These are phyloP conservation scores for Ceyx melanurus DNA, from an alignment of 2,113 vertebrate species.

Conservation along the genomic window DNA sequence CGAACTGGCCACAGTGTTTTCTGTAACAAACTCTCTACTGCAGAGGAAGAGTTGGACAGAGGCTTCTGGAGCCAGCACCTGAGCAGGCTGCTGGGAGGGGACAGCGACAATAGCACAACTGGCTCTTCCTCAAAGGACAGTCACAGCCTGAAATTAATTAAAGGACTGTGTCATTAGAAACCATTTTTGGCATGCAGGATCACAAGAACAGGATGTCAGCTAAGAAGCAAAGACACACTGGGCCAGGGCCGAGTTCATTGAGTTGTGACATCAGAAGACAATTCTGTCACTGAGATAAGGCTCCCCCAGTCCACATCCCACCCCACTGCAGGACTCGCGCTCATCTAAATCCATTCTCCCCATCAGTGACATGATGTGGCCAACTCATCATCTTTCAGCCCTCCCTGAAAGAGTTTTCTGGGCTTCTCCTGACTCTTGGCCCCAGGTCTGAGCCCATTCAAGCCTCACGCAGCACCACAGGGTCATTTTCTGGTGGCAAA, in stretches of 20 bases:
- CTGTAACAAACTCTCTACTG: neutral
- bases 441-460: neutral
- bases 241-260: neutral
- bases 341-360: neutral
- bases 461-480: neutral
- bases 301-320: fast-evolving
- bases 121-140: neutral
- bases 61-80: neutral
- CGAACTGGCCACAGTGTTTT: neutral
- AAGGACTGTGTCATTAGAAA: neutral
- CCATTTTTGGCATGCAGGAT: neutral
- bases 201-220: neutral
- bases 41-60: neutral
- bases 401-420: neutral
- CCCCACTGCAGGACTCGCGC: neutral
- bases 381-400: neutral
- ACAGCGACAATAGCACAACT: fast-evolving
- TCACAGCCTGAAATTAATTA: neutral
- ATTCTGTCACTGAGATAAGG: neutral
- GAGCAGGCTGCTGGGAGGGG: neutral
- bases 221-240: neutral
- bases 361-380: neutral
- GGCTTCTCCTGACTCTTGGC: neutral
- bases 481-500: neutral
- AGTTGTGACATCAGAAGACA: neutral